These are phyloP conservation scores for Rhineura floridana DNA, from an alignment of 2,113 vertebrate species.

Conservation along the genomic window DNA sequence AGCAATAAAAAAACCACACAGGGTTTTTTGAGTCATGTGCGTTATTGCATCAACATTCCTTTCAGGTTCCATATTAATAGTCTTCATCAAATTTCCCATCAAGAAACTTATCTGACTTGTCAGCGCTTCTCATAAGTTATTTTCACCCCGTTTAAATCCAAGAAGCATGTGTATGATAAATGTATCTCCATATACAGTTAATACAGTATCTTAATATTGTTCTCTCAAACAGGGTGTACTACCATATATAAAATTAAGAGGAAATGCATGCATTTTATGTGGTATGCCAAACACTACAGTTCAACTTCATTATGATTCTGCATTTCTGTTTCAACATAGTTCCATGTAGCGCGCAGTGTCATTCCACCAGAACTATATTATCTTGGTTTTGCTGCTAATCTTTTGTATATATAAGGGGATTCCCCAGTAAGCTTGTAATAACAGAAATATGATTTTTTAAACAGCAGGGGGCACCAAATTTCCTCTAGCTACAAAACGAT, in stretches of 20 bases:
- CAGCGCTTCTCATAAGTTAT: background rate
- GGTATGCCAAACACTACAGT: background rate
- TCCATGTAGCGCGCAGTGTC: background rate
- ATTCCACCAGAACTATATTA: fast-evolving
- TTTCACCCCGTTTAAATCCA: background rate
- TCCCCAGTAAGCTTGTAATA: background rate
- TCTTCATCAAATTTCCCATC: background rate
- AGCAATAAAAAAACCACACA: background rate
- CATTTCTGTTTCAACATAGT: background rate
- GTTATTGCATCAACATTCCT: background rate
- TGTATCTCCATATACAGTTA: background rate
- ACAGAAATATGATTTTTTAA: conserved; percentile 7
- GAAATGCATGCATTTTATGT: background rate
- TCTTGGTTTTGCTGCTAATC: background rate
- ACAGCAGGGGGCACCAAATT: conserved; percentile 71
- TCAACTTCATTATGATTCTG: fast-evolving
- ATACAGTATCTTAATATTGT: background rate
- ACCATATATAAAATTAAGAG: background rate
- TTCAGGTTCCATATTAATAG: background rate
- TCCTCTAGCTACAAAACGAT: conserved; percentile 37
- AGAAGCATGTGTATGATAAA: background rate
- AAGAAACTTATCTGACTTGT: background rate
- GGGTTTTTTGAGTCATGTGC: background rate
- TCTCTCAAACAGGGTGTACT: background rate
- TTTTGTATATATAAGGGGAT: background rate